phyloP scores from a whole-genome alignment of 2,888 invertebrate species.

The Subacronicta megacephala region DNA sequence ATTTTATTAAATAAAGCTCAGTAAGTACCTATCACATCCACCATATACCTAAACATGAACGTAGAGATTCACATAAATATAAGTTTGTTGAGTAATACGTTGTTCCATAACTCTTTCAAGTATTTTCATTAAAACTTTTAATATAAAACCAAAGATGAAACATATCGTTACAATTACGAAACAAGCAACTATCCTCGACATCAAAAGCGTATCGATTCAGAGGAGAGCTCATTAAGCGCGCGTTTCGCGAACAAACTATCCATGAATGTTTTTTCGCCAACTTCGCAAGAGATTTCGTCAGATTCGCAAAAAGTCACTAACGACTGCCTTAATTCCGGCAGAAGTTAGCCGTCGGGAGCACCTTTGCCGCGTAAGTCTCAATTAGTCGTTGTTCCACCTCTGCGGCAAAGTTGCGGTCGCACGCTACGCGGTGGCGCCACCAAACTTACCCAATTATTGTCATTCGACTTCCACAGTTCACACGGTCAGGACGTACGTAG shows the following conservation, averaged over 20 bases:
- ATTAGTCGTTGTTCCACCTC: slow-evolving; percentile 73
- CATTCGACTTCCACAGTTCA: slow-evolving; percentile 63
- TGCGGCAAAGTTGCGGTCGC: slow-evolving; percentile 51
- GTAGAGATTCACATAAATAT: slow-evolving; percentile 26
- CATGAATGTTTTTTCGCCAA: slow-evolving; percentile 75
- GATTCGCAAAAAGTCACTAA: slow-evolving; percentile 82
- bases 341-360: slow-evolving; percentile 72
- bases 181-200: slow-evolving; percentile 35
- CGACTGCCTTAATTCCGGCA: slow-evolving; percentile 81
- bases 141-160: slow-evolving; percentile 44
- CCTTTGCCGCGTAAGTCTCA: slow-evolving; percentile 72
- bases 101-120: slow-evolving; percentile 29
- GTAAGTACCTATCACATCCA: too few relatives aligned
- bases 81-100: too few relatives aligned
- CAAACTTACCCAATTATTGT: slow-evolving; percentile 77
- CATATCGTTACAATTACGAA: slow-evolving; percentile 39
- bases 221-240: slow-evolving; percentile 58
- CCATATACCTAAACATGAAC: slow-evolving; percentile 4
- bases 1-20: too few relatives aligned
- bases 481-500: slow-evolving; percentile 25
- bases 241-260: slow-evolving; percentile 63
- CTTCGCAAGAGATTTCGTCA: slow-evolving; percentile 77
- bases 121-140: slow-evolving; percentile 54
- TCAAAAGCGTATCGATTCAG: slow-evolving; percentile 46
- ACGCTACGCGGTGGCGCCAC: slow-evolving; percentile 57